Evolutionary conservation across 2,888 invertebrate genomes (phyloP).

Genomic region (Lacanobia oleracea): DNA sequence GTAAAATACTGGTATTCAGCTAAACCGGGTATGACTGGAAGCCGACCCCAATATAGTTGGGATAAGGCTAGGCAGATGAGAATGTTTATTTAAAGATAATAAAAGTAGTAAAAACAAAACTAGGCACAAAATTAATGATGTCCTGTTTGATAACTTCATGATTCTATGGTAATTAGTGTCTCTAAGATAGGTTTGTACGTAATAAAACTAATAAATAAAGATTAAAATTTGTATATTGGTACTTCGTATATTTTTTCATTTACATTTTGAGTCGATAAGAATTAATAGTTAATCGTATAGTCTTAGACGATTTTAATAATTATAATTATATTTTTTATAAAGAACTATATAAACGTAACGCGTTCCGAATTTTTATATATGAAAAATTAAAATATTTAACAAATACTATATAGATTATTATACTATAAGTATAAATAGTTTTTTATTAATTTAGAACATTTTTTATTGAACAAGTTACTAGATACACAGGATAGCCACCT

Average conservation of each 20-base stretch:
- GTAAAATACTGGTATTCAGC: too few species aligned
- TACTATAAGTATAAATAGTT: slow-evolving; percentile 81
- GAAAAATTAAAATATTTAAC: slow-evolving; percentile 85
- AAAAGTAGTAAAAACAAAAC: too few species aligned
- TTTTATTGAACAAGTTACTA: slow-evolving; percentile 88
- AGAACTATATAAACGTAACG: slow-evolving; percentile 86
- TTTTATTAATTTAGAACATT: slow-evolving; percentile 85
- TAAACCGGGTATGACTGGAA: too few species aligned
- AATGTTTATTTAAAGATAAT: too few species aligned
- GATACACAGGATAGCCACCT: slow-evolving; percentile 82
- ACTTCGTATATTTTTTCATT: slow-evolving; percentile 90
- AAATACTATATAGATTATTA: slow-evolving; percentile 84
- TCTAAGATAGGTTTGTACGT: not conserved
- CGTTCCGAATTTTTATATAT: slow-evolving; percentile 73
- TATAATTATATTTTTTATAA: slow-evolving; percentile 77
- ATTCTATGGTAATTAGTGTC: not conserved
- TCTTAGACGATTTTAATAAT: slow-evolving; percentile 83
- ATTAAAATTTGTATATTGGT: slow-evolving; percentile 91
- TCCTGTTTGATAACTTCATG: too few species aligned
- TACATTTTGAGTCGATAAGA: slow-evolving; percentile 89
- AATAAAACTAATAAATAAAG: slow-evolving; percentile 79
- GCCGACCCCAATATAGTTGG: too few species aligned
- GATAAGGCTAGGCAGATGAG: too few species aligned
- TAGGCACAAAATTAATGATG: too few species aligned
- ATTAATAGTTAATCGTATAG: slow-evolving; percentile 86